phyloP scores from a whole-genome alignment of 1,140 invertebrate genomes.

The Drosophila punjabiensis region DNA sequence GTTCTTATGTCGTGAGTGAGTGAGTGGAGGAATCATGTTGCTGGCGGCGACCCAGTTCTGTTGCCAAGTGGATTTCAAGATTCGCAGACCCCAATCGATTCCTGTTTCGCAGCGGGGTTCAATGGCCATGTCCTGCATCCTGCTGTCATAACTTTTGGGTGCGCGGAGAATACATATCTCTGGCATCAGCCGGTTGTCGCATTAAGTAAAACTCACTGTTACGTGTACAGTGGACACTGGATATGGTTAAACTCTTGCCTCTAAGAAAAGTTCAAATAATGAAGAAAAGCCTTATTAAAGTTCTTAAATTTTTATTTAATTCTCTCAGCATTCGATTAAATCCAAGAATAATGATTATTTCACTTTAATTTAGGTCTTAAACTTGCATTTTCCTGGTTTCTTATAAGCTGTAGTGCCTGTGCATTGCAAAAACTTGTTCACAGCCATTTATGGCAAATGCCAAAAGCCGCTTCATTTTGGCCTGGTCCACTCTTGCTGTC shows the following conservation, averaged over 20 bases:
- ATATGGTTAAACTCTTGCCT: not conserved
- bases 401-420: not conserved
- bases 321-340: not conserved
- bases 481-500: conserved; percentile 5
- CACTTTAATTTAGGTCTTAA: not conserved
- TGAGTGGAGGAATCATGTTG: conserved; percentile 20
- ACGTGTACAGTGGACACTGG: not conserved
- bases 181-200: conserved; percentile 4
- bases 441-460: conserved; percentile 37
- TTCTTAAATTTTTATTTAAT: not conserved
- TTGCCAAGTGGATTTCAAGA: conserved; percentile 1
- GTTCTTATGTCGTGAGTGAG: not conserved
- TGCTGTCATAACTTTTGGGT: conserved; percentile 12
- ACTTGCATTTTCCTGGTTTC: not conserved
- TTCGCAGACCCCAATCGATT: conserved; percentile 31
- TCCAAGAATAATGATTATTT: not conserved
- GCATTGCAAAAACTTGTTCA: conserved; percentile 15
- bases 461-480: conserved; percentile 26
- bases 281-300: not conserved
- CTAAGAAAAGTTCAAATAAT: not conserved
- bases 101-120: conserved; percentile 31
- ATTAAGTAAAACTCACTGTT: not conserved
- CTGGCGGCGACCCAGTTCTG: conserved; percentile 30
- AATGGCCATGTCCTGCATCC: conserved; percentile 37
- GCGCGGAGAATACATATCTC: conserved; percentile 1